These are phyloP conservation scores for Geophilus truncorum DNA, from an alignment of 2,888 invertebrate genomes.

Conservation along the genomic window DNA sequence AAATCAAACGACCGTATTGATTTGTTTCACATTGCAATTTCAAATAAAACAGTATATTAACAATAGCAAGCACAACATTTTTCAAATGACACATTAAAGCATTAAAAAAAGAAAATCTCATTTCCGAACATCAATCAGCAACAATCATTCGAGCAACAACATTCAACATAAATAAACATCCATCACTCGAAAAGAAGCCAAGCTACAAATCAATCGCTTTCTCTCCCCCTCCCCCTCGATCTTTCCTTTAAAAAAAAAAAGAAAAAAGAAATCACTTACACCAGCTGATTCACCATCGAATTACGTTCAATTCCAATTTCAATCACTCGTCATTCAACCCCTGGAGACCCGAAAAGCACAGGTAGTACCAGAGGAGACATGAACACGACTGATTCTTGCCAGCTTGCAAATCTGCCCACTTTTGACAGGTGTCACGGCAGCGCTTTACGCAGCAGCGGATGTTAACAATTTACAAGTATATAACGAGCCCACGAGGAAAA, in stretches of 20 bases:
- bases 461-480: too few relatives aligned
- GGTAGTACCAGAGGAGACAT: not conserved
- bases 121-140: not conserved
- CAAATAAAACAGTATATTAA: not conserved
- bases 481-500: not conserved
- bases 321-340: conserved; percentile 5
- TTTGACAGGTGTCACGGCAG: not conserved
- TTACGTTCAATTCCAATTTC: not conserved
- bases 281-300: not conserved
- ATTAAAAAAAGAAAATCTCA: not conserved
- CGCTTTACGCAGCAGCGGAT: too few relatives aligned
- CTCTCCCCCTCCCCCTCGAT: not conserved
- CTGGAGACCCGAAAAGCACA: not conserved
- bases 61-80: not conserved
- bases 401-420: not conserved
- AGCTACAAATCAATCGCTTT: too few relatives aligned
- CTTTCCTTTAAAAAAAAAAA: not conserved
- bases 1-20: not conserved
- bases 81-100: too few relatives aligned
- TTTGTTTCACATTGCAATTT: not conserved
- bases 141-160: not conserved
- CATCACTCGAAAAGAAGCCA: too few relatives aligned
- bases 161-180: too few relatives aligned
- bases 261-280: not conserved
- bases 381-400: not conserved